A percentile compares a stretch with the other conserved stretches of the same genome.
phyloP scores from a whole-genome alignment of 2,113 vertebrate genomes.

The Datnioides undecimradiatus region DNA sequence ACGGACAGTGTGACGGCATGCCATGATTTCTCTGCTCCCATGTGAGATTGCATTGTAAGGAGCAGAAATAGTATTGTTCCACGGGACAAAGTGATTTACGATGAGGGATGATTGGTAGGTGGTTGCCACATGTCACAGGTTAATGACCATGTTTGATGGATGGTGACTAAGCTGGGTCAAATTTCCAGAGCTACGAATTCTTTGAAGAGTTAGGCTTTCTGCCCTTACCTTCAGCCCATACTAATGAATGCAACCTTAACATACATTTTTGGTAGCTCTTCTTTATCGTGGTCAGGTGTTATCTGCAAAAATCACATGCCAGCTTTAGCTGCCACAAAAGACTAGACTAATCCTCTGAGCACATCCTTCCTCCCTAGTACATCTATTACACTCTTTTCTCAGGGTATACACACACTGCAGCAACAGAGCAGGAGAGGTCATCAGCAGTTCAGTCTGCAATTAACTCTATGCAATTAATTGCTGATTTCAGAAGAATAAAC shows the following conservation, averaged over 20 bases:
- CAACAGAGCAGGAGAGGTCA: conserved; percentile 63
- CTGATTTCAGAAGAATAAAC: conserved; percentile 69
- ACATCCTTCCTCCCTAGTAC: conserved; percentile 27
- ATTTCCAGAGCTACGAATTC: conserved; percentile 40
- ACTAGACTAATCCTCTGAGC: conserved; percentile 43
- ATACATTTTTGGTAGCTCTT: background rate
- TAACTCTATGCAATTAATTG: conserved; percentile 75
- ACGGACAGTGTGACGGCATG: background rate
- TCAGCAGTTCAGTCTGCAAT: conserved; percentile 73
- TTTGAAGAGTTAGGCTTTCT: conserved; percentile 33
- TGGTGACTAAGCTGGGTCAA: conserved; percentile 55
- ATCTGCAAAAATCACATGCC: conserved; percentile 48
- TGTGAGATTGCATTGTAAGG: conserved; percentile 29
- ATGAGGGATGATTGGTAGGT: conserved; percentile 48
- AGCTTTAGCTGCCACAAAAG: conserved; percentile 37
- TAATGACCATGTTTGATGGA: conserved; percentile 70
- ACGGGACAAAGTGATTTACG: conserved; percentile 62
- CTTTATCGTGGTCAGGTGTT: conserved; percentile 35
- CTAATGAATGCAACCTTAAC: background rate
- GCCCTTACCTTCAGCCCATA: background rate
- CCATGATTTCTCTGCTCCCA: conserved; percentile 31
- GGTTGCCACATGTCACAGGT: conserved; percentile 59
- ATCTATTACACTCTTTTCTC: conserved; percentile 46
- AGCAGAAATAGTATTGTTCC: conserved; percentile 44
- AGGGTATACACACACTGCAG: conserved; percentile 26